Percentiles rank a stretch among this genome's conserved stretches.
Conservation (phyloP, 1,140 invertebrate species). For the Heliconius hewitsoni region DNA sequence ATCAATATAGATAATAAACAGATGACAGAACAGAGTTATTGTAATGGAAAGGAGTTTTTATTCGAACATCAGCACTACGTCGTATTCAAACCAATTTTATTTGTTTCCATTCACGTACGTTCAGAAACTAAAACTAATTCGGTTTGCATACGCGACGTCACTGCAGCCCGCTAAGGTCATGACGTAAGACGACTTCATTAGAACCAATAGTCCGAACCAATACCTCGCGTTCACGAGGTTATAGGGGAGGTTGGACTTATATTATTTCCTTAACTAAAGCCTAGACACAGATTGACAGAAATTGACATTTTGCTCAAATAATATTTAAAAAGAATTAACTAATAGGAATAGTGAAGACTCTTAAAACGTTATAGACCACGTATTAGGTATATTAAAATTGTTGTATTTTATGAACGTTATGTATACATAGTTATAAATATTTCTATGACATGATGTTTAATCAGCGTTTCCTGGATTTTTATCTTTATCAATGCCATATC, state of each 20-base stretch:
- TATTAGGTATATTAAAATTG: not conserved
- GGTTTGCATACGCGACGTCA: constrained; percentile 63
- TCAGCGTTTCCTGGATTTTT: constrained; percentile 21
- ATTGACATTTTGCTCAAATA: not conserved
- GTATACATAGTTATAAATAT: not conserved
- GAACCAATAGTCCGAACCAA: constrained; percentile 58
- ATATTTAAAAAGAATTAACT: not conserved
- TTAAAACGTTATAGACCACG: too few relatives aligned
- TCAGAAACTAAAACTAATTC: constrained; percentile 19
- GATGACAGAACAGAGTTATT: not conserved
- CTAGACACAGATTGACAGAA: constrained; percentile 17
- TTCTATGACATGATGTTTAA: constrained; percentile 1
- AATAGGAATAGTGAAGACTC: not conserved
- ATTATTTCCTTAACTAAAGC: constrained; percentile 35
- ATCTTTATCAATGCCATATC: constrained; percentile 18
- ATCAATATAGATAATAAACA: not conserved
- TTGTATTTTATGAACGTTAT: not conserved
- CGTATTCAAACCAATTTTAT: not conserved
- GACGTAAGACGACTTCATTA: constrained; percentile 70
- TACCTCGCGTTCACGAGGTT: constrained; percentile 58
- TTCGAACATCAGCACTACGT: not conserved
- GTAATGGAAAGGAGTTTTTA: not conserved
- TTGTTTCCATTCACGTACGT: not conserved
- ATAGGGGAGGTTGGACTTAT: constrained; percentile 32
- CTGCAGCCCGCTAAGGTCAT: constrained; percentile 68